Base-by-base conservation (phyloP, 2,113 vertebrate species). In the Macrotis lagotis region DNA sequence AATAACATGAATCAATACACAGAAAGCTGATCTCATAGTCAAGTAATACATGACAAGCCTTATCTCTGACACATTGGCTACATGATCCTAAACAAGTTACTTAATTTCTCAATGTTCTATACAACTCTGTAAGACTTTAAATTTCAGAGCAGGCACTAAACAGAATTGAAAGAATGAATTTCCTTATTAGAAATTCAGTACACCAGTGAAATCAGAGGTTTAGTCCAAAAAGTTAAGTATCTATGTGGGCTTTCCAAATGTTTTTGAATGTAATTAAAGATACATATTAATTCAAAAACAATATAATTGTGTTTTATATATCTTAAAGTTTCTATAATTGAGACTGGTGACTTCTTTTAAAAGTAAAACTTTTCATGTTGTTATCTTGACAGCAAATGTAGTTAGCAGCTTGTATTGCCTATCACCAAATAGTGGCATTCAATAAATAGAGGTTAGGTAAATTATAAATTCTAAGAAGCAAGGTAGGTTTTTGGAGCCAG, bases 231-330 rank as follows among this genome's bases (percentile, higher is more conserved):
- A 83, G 66, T 83, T 83, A 83, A 44, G 12, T 3, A 66, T 66
- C 31, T 2, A 37, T 83, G 66, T 19, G 0, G 66, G 22, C 66
- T 83, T 83, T 83, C 16, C 37, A 83, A 83, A 83, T 83, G 37
- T 3, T 83, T 91, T 93, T 94, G 88, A 92, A 92, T 48, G 10
- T 66, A 96, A 94, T 55, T 2, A 11, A 93, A 90, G 8, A 52
- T 53, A 90, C 10, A 10, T 51, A 50, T 26, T 49, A 92, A 93
- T 50, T 83, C 91, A 47, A 94, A 92, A 90, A 90, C 48, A 74
- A 90, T 91, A 2, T 16, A 92, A 93, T 28, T 50, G 51, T 8
- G 50, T 96, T 93, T 88, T 55, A 90, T 49, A 59, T 22, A 91
- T 91, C 25, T 91, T 55, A 93, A 88, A 37, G 49, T 3, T 51